Percentiles rank a stretch among this genome's conserved stretches.
These are phyloP conservation scores for Parthenolecanium corni DNA, from an alignment of 2,888 invertebrate species.

Conservation along the genomic window DNA sequence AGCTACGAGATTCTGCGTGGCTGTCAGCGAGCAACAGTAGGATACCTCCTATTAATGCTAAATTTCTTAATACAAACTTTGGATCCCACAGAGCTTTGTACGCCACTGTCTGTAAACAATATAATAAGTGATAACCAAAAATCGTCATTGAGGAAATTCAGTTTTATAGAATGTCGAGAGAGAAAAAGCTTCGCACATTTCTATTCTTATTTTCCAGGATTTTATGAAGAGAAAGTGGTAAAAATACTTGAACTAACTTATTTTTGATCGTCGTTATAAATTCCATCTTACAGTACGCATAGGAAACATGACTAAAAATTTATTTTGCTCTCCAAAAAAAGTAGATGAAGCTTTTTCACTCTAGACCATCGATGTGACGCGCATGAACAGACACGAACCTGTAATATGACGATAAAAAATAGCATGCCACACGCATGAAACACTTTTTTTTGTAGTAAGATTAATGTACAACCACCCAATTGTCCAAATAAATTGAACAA, in stretches of 20 bases:
- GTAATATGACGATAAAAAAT: conserved; percentile 90
- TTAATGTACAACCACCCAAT: conserved; percentile 91
- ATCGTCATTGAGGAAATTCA: not conserved
- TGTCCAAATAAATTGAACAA: conserved; percentile 91
- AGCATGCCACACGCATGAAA: conserved; percentile 81
- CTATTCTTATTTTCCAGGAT: too few species aligned
- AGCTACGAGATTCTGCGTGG: conserved; percentile 78
- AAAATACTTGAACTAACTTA: too few species aligned
- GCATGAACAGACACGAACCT: conserved; percentile 48
- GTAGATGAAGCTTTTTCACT: too few species aligned
- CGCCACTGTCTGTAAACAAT: conserved; percentile 62
- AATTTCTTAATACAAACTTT: conserved; percentile 89
- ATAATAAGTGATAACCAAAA: not conserved
- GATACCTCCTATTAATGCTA: conserved; percentile 95
- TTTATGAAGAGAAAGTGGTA: too few species aligned
- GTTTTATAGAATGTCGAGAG: not conserved
- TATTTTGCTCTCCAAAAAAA: too few species aligned
- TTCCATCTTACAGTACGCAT: too few species aligned
- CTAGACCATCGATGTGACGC: too few species aligned
- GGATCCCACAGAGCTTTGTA: conserved; percentile 98
- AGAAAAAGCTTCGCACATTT: too few species aligned
- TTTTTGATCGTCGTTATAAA: too few species aligned
- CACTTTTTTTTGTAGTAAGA: conserved; percentile 81
- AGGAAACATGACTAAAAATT: too few species aligned
- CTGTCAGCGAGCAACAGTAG: conserved; percentile 93